Evolutionary conservation across 2,888 invertebrate genomes (phyloP).

Genomic region (Gandaritis pyraliata): DNA sequence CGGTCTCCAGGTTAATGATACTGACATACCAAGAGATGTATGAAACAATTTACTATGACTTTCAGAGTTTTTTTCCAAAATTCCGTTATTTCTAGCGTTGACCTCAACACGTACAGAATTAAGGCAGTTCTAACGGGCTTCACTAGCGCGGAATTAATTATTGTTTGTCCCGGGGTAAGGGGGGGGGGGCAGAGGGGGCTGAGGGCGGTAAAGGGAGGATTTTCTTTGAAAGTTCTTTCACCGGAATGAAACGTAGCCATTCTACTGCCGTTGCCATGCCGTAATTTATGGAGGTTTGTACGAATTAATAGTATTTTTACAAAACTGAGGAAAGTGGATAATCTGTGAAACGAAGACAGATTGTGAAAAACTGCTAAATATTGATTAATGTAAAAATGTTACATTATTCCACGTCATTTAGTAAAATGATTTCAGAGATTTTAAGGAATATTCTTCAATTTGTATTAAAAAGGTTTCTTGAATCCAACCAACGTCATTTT

Average conservation of each 20-base stretch:
- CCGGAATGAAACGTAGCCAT: conserved; percentile 14
- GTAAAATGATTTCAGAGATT: too few species aligned
- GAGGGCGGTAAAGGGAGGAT: background rate
- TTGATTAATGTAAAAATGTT: background rate
- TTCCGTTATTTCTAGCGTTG: conserved; percentile 1
- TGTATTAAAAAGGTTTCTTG: too few species aligned
- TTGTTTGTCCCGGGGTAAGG: conserved; percentile 19
- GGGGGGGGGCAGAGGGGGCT: conserved; percentile 1
- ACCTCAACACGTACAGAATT: conserved; percentile 14
- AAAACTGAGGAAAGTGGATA: conserved; percentile 4
- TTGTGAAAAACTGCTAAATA: background rate
- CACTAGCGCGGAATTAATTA: conserved; percentile 27
- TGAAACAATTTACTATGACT: too few species aligned
- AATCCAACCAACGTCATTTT: too few species aligned
- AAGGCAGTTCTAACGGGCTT: conserved; percentile 10
- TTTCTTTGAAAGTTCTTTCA: conserved; percentile 27
- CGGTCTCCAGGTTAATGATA: too few species aligned
- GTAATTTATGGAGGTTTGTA: conserved; percentile 17
- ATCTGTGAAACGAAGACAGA: conserved; percentile 4
- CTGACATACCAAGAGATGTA: too few species aligned
- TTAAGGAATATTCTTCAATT: too few species aligned
- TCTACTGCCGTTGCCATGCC: conserved; percentile 9
- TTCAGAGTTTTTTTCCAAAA: background rate
- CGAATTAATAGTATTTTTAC: conserved; percentile 12
- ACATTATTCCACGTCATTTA: too few species aligned